Conservation (phyloP, 2,888 invertebrate genomes). For the Bellardia pandia region DNA sequence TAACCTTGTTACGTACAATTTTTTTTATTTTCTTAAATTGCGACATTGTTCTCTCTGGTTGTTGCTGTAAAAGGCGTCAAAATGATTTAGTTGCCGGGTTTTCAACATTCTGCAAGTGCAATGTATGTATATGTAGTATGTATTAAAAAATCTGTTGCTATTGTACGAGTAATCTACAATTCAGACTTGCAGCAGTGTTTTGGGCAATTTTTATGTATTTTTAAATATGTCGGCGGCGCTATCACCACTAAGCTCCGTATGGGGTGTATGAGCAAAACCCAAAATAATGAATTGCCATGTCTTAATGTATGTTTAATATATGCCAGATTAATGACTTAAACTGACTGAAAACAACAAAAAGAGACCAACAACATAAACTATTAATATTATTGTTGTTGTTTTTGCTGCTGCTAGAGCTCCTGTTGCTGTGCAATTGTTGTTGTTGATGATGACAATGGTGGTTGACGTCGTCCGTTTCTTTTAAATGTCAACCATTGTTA, state of each 20-base stretch:
- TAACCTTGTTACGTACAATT: too few relatives aligned
- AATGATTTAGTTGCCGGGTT: constrained; percentile 78
- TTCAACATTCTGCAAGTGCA: constrained; percentile 42
- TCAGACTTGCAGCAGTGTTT: constrained; percentile 47
- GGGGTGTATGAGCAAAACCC: constrained; percentile 51
- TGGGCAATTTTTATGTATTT: constrained; percentile 56
- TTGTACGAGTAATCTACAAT: constrained; percentile 72
- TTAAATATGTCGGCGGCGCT: constrained; percentile 41
- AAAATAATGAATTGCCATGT: constrained; percentile 63
- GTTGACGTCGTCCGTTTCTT: constrained; percentile 45
- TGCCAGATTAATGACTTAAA: constrained; percentile 66
- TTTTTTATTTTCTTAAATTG: constrained; percentile 73
- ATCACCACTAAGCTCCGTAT: constrained; percentile 61
- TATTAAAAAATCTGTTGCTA: constrained; percentile 73
- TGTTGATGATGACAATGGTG: constrained; percentile 4
- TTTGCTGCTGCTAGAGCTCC: background rate
- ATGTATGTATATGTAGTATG: background rate
- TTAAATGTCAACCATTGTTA: constrained; percentile 56
- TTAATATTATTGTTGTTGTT: constrained; percentile 1
- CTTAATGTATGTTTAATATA: constrained; percentile 60
- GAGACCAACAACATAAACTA: constrained; percentile 2
- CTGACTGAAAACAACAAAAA: constrained; percentile 20
- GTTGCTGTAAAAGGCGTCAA: constrained; percentile 77
- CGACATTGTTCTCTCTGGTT: constrained; percentile 73
- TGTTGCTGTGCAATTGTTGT: constrained; percentile 17